A percentile compares a stretch with the other conserved stretches of the same genome.
Evolutionary conservation across 1,140 invertebrate species (phyloP).

Genomic region (Polyergus mexicanus): DNA sequence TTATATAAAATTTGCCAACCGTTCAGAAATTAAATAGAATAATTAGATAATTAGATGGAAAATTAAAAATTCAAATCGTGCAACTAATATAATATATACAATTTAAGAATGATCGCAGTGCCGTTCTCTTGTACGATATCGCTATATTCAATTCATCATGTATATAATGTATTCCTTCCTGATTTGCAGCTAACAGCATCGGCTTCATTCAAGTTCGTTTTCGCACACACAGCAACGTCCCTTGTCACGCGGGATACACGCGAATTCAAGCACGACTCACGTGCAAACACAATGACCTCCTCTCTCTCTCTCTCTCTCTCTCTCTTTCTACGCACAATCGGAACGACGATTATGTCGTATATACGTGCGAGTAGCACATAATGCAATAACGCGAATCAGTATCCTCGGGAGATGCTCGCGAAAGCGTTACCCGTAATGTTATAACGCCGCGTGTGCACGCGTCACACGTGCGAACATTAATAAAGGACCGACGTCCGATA

Average conservation of each 20-base stretch:
- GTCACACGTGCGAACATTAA: constrained; percentile 52
- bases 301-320: not conserved
- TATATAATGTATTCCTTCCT: constrained; percentile 36
- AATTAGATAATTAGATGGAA: not conserved
- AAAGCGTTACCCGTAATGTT: constrained; percentile 74
- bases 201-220: constrained; percentile 53
- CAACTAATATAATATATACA: not conserved
- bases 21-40: not conserved
- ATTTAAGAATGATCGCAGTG: constrained; percentile 7
- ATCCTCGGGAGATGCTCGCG: constrained; percentile 65
- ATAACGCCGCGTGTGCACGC: constrained; percentile 51
- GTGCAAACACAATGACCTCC: constrained; percentile 41
- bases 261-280: constrained; percentile 56
- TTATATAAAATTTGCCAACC: not conserved
- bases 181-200: constrained; percentile 40
- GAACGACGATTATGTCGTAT: constrained; percentile 50
- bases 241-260: constrained; percentile 55
- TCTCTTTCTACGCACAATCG: constrained; percentile 3
- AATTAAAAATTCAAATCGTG: not conserved
- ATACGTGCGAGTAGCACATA: constrained; percentile 58
- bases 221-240: constrained; percentile 39
- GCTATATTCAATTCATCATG: constrained; percentile 11
- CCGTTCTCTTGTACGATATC: constrained; percentile 3
- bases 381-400: constrained; percentile 68
- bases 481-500: constrained; percentile 60